Evolutionary conservation across 2,113 vertebrate species (phyloP), one percentile per base, ranked within the genome.

Genomic region (Pristiophorus japonicus): DNA sequence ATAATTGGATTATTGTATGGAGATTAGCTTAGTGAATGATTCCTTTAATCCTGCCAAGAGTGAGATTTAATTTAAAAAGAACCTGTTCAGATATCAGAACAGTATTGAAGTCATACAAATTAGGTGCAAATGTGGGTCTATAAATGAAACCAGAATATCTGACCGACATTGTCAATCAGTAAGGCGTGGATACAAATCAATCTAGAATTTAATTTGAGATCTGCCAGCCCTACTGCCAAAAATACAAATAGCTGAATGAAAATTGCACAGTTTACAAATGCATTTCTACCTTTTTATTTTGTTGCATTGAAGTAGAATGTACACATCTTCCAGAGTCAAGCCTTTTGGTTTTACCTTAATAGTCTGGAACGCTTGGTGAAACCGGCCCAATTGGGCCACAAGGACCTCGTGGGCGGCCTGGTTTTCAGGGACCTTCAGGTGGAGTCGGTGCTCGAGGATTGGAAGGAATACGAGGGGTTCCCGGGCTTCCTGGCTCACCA

Each of bases 311-410:
- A 67, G 22, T 67, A 45, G 38, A 67, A 51, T 94, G 12, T 34
- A 12, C 65, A 47, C 22, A 70, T 27, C 24, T 47, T 42, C 45
- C 66, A 51, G 63, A 67, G 42, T 51, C 66, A 51, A 70, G 65
- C 45, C 12, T 51, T 70, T 51, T 51, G 45, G 27, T 18, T 67
- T 51, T 70, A 4, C 27, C 38, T 70, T 30, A 42, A 30, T 55
- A 98, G 98, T 75, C 10, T 73, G 98, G 98, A 88, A 96, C 96
- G n/a, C 97, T 97, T 94, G 98, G 98, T 75, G 95, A 91, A 30
- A 96, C 96, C 95, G 98, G 98, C 95, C 96, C 96, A 0, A 96
- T 96, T 2, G 98, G 98, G 34, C 96, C 96, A 0, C 97, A 97
- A 0, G 98, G 98, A 18, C 96, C 97, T 95, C 97, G 97, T 38